phyloP scores from a whole-genome alignment of 2,797 vertebrate genomes.

The Notamacropus eugenii region DNA sequence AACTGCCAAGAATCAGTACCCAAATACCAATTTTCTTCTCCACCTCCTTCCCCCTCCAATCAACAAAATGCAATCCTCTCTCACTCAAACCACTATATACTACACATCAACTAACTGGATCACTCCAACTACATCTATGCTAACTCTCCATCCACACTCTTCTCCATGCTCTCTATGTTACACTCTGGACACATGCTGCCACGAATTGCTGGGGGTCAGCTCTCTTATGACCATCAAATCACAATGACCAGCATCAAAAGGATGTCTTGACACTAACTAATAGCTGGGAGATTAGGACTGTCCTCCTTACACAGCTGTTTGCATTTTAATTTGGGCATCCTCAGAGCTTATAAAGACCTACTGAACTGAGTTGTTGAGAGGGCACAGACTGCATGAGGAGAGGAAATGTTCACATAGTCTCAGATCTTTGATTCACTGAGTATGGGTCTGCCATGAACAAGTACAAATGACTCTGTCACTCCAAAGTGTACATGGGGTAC shows the following conservation, averaged over 20 bases:
- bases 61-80: not conserved
- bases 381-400: not conserved
- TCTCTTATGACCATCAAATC: not conserved
- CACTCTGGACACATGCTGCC: not conserved
- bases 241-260: not conserved
- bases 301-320: not conserved
- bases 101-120: not conserved
- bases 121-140: not conserved
- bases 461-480: not conserved
- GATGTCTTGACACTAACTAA: not conserved
- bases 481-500: not conserved
- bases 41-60: not conserved
- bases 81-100: not conserved
- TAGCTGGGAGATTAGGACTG: not conserved
- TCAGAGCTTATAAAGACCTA: not conserved
- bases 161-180: not conserved
- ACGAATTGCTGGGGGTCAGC: not conserved
- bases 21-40: not conserved
- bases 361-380: not conserved
- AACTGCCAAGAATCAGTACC: not conserved
- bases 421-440: not conserved
- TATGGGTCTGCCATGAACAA: not conserved
- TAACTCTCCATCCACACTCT: not conserved
- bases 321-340: not conserved
- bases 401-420: not conserved